Evolutionary conservation across 1,140 invertebrate genomes (phyloP), one percentile per base, ranked within the genome.

Genomic region (Cardiocondyla obscurior): DNA sequence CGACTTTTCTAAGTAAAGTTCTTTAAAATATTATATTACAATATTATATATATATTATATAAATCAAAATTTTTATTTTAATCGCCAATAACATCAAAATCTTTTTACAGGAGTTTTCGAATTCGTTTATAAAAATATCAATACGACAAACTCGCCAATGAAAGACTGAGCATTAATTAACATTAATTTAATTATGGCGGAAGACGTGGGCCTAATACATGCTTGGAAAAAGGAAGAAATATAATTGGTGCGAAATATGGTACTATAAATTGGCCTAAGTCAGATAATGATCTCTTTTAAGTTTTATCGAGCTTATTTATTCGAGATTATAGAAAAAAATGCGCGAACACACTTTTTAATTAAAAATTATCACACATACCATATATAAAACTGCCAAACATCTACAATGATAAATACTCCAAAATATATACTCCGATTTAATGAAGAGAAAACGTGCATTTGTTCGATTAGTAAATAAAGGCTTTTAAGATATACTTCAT

Each of bases 1-100:
- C 8, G 98, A 98, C 94, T 99, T 99, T 94, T 95, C 96, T 72
- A 96, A 96, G 97, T 97, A 95, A 95, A 93, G 73, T 8, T 8
- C 57, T 62, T 49, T 28, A 62, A 0, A 14, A 49, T 16, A 53
- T 25, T 7, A 46, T 51, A 51, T 25, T 70, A n/a, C n/a, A n/a
- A n/a, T n/a, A n/a, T n/a, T n/a, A n/a, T n/a, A n/a, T n/a, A n/a
- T n/a, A n/a, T n/a, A n/a, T n/a, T n/a, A n/a, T 25, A 19, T 55
- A 60, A 36, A 60, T 12, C 33, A 14, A 0, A 72, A 53, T 44
- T 57, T 76, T 22, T 65, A 53, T 55, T 76, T 51, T 12, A 62
- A 70, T 85, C 16, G 44, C 81, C 70, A 74, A 60, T 42, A 58
- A 79, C 58, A 30, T 60, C 58, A 81, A 84, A 88, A 89, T 88